Evolutionary conservation across 1,140 invertebrate species (phyloP).

Genomic region (Centruroides sculpturatus): DNA sequence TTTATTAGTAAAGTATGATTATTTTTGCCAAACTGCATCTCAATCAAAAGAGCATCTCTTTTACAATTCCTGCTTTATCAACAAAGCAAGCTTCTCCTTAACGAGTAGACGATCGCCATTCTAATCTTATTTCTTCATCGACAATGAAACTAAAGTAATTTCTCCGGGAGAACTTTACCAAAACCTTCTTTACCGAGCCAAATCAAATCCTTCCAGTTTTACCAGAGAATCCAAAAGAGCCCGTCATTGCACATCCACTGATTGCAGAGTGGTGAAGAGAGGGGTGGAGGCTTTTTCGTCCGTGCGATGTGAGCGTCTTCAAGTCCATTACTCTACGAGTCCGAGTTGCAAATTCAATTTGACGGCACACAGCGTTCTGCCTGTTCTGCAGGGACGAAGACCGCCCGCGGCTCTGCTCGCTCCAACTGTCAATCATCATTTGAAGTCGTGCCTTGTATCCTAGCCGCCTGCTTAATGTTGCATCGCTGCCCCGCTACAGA

Average conservation of each 20-base stretch:
- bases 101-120: background rate
- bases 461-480: too few relatives aligned
- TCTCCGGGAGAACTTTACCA: conserved; percentile 11
- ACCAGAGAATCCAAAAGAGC: background rate
- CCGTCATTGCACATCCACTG: background rate
- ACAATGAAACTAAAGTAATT: conserved; percentile 18
- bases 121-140: conserved; percentile 14
- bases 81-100: background rate
- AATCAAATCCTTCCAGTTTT: conserved; percentile 16
- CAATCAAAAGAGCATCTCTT: too few relatives aligned
- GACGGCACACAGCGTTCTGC: too few relatives aligned
- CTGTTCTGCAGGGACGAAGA: too few relatives aligned
- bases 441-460: too few relatives aligned
- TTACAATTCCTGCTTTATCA: too few relatives aligned
- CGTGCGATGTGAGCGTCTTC: conserved; percentile 13
- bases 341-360: background rate
- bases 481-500: too few relatives aligned
- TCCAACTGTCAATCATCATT: too few relatives aligned
- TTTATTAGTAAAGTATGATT: too few relatives aligned
- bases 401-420: too few relatives aligned
- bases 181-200: conserved; percentile 5
- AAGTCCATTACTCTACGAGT: conserved; percentile 11
- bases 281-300: conserved; percentile 7
- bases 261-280: conserved; percentile 4
- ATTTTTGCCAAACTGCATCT: too few relatives aligned